A percentile compares a stretch with the other conserved stretches of the same genome.
phyloP scores from a whole-genome alignment of 2,797 vertebrate species.

The Loris lydekkerianus region DNA sequence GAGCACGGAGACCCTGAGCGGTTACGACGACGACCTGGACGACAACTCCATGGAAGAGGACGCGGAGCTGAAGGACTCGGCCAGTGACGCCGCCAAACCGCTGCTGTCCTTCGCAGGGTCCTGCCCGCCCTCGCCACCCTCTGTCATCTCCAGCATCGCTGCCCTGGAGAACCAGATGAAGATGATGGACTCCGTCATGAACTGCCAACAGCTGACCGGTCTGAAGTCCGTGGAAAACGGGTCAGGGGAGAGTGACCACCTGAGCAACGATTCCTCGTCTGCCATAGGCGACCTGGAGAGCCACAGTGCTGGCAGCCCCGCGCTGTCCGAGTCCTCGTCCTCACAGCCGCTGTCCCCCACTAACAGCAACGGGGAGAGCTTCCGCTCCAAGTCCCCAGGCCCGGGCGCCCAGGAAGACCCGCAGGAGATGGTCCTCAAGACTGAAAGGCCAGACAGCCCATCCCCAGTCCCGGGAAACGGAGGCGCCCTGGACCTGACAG shows the following conservation, averaged over 20 bases:
- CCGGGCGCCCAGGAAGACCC: slow-evolving; percentile 92
- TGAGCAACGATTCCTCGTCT: slow-evolving; percentile 95
- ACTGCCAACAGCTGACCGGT: slow-evolving; percentile 92
- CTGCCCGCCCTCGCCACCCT: slow-evolving; percentile 95
- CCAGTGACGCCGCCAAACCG: slow-evolving; percentile 91
- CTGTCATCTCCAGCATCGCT: slow-evolving; percentile 98
- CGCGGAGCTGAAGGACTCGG: slow-evolving; percentile 91
- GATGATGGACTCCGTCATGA: slow-evolving; percentile 97
- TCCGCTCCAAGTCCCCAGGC: slow-evolving; percentile 94
- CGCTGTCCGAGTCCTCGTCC: slow-evolving; percentile 96
- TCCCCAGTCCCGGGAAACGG: slow-evolving; percentile 93
- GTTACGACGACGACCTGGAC: slow-evolving; percentile 96
- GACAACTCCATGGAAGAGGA: slow-evolving; percentile 98
- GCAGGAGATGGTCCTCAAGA: slow-evolving; percentile 95
- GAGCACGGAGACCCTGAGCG: slow-evolving; percentile 95
- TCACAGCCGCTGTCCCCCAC: slow-evolving; percentile 96
- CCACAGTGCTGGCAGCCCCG: slow-evolving; percentile 96
- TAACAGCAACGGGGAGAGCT: slow-evolving; percentile 95
- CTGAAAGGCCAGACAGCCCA: slow-evolving; percentile 97
- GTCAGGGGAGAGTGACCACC: slow-evolving; percentile 93
- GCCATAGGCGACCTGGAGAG: slow-evolving; percentile 94
- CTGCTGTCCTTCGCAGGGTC: slow-evolving; percentile 90
- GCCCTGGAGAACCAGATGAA: slow-evolving; percentile 99
- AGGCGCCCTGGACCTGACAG: slow-evolving; percentile 97
- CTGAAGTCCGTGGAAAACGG: slow-evolving; percentile 94